Percentiles rank a stretch among this genome's conserved stretches.
phyloP scores from a whole-genome alignment of 1,140 invertebrate genomes.

The Neoseiulus cucumeris region DNA sequence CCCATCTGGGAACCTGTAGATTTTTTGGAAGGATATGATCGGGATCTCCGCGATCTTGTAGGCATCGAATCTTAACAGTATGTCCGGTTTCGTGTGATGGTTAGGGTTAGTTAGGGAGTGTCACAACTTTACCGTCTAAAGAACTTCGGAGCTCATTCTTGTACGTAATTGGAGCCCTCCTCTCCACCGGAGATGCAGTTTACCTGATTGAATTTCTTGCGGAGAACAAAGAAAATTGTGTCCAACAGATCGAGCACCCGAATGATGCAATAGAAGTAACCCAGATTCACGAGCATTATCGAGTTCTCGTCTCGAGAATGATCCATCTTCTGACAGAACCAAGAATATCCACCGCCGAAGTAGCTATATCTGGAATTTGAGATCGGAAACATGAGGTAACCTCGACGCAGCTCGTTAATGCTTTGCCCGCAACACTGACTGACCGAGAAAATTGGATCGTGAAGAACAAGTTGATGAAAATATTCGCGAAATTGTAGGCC shows the following conservation, averaged over 20 bases:
- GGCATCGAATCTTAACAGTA: too few relatives aligned
- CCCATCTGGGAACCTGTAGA: too few relatives aligned
- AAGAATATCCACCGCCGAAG: neutral
- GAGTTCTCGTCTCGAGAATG: neutral
- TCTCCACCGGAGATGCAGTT: too few relatives aligned
- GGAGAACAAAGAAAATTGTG: conserved; percentile 11
- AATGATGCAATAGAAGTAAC: neutral
- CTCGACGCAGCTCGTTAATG: too few relatives aligned
- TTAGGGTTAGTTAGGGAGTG: too few relatives aligned
- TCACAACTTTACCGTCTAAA: too few relatives aligned
- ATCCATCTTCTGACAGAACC: neutral
- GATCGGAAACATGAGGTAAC: neutral
- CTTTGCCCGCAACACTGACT: too few relatives aligned
- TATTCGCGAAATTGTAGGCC: neutral
- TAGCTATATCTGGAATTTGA: neutral
- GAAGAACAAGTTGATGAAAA: neutral
- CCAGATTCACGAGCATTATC: neutral
- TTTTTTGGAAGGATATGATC: too few relatives aligned
- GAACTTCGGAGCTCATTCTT: too few relatives aligned
- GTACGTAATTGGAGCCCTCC: too few relatives aligned
- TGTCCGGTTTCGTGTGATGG: too few relatives aligned
- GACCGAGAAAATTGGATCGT: neutral
- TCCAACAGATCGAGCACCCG: conserved; percentile 9
- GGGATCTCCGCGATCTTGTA: too few relatives aligned
- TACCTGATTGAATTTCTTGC: conserved; percentile 12